These are phyloP conservation scores for Hoplostethus atlanticus DNA, from an alignment of 2,797 vertebrate species.

Conservation along the genomic window DNA sequence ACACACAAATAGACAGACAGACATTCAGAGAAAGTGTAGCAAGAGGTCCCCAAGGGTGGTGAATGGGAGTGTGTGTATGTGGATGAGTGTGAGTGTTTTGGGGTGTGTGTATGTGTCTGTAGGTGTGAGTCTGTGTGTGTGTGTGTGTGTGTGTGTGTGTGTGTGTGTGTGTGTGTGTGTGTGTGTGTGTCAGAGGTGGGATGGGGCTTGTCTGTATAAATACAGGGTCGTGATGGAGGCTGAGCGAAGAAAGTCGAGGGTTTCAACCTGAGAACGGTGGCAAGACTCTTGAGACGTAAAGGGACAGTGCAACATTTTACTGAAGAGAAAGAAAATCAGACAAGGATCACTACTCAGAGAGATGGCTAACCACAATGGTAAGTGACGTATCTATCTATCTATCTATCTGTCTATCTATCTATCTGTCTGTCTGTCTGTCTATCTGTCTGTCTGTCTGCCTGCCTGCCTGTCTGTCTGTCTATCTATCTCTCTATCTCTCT, in stretches of 20 bases:
- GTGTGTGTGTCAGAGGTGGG: conserved; percentile 57
- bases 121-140: conserved; percentile 55
- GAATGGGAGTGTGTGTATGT: conserved; percentile 37
- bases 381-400: conserved; percentile 26
- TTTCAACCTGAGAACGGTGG: neutral
- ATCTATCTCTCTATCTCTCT: neutral
- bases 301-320: too few relatives aligned
- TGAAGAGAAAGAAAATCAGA: neutral
- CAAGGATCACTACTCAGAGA: neutral
- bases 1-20: neutral
- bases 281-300: conserved; percentile 10
- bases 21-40: neutral
- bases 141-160: conserved; percentile 52
- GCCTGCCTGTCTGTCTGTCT: neutral
- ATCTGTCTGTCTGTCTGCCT: conserved; percentile 1
- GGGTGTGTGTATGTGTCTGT: conserved; percentile 38
- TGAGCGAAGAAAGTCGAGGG: conserved; percentile 15
- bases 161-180: conserved; percentile 53
- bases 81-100: conserved; percentile 48
- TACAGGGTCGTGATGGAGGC: conserved; percentile 43
- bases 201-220: conserved; percentile 72
- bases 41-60: conserved; percentile 59
- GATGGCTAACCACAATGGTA: conserved; percentile 48
- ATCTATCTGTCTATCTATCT: conserved; percentile 26
- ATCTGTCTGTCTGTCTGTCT: conserved; percentile 19